Conservation (phyloP, 2,888 invertebrate genomes). For the Cyrtodaria siliqua region DNA sequence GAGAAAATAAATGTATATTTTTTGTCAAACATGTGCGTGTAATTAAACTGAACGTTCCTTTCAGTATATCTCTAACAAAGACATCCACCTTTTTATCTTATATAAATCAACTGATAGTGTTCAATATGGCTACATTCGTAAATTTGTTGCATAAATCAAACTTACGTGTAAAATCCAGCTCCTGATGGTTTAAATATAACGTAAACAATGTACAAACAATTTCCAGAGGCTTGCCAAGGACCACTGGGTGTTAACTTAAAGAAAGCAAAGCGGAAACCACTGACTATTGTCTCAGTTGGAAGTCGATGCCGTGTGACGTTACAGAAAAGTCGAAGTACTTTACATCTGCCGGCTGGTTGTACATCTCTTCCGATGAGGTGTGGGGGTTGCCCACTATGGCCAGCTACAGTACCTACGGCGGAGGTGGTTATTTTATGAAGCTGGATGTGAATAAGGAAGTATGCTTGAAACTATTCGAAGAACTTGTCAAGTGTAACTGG, state of each 20-base stretch:
- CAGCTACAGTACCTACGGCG: slow-evolving; percentile 44
- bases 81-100: no score
- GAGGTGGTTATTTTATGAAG: slow-evolving; percentile 65
- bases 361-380: slow-evolving; percentile 38
- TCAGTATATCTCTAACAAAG: no score
- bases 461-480: slow-evolving; percentile 50
- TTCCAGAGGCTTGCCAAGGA: slow-evolving; percentile 46
- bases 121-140: no score
- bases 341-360: slow-evolving; percentile 53
- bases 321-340: slow-evolving; percentile 50
- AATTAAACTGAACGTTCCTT: no score
- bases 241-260: slow-evolving; percentile 23
- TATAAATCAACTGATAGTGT: no score
- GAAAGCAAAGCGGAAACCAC: slow-evolving; percentile 23
- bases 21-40: no score
- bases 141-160: no score
- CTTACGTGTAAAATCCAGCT: no score
- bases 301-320: slow-evolving; percentile 30
- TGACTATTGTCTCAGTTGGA: slow-evolving; percentile 51
- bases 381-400: slow-evolving; percentile 60
- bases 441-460: slow-evolving; percentile 62
- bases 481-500: slow-evolving; percentile 71
- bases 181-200: no score
- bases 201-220: no score
- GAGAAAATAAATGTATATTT: no score